A percentile compares a stretch with the other conserved stretches of the same genome.
phyloP scores from a whole-genome alignment of 2,888 invertebrate species.

The Coremacera marginata region DNA sequence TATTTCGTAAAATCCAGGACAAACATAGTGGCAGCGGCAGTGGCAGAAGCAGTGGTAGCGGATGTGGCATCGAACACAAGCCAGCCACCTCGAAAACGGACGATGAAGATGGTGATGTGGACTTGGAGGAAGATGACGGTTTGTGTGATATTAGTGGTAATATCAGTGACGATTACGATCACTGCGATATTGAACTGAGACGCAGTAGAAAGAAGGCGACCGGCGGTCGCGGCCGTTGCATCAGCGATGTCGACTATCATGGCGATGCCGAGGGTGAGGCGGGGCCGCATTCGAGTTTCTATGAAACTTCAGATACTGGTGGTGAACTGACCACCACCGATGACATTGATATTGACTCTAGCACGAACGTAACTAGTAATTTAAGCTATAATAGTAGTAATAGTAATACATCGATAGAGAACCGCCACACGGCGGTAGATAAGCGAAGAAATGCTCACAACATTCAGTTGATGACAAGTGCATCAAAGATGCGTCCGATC shows the following conservation, averaged over 20 bases:
- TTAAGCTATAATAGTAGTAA: slow-evolving; percentile 69
- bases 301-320: slow-evolving; percentile 67
- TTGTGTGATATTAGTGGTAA: slow-evolving; percentile 65
- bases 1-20: slow-evolving; percentile 59
- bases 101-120: slow-evolving; percentile 59
- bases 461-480: slow-evolving; percentile 46
- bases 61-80: slow-evolving; percentile 47
- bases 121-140: slow-evolving; percentile 59
- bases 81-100: slow-evolving; percentile 59
- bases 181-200: slow-evolving; percentile 56
- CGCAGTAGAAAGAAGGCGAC: background rate
- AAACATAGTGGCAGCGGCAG: slow-evolving; percentile 33
- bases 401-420: slow-evolving; percentile 67
- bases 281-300: slow-evolving; percentile 62
- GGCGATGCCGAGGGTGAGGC: slow-evolving; percentile 55
- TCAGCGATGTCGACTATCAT: slow-evolving; percentile 62
- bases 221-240: background rate
- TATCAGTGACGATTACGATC: slow-evolving; percentile 64
- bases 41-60: slow-evolving; percentile 43
- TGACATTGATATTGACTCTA: slow-evolving; percentile 62
- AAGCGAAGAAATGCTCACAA: slow-evolving; percentile 50
- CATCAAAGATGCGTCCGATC: slow-evolving; percentile 33
- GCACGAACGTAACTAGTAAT: slow-evolving; percentile 65
- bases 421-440: slow-evolving; percentile 53
- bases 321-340: slow-evolving; percentile 64